Evolutionary conservation across 2,888 invertebrate species (phyloP).

Genomic region (Spisula subtruncata): DNA sequence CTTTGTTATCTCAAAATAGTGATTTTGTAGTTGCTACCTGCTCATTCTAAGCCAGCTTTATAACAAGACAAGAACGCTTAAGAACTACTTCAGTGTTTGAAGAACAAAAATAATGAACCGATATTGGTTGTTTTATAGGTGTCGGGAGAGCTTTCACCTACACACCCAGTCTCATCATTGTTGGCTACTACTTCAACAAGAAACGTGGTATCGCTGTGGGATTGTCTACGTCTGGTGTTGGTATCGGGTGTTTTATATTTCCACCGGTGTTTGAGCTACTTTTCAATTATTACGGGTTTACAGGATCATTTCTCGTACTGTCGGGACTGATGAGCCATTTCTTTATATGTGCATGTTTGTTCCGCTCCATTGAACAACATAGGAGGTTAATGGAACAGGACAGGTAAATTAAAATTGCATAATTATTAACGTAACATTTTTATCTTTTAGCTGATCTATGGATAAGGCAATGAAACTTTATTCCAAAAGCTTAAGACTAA

Average conservation of each 20-base stretch:
- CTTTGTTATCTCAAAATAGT: no score
- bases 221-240: constrained; percentile 80
- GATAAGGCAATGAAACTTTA: no score
- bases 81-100: no score
- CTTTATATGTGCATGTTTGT: constrained; percentile 75
- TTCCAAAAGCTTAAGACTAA: no score
- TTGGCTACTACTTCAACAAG: constrained; percentile 82
- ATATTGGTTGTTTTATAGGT: constrained; percentile 63
- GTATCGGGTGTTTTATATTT: constrained; percentile 78
- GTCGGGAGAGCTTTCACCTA: constrained; percentile 79
- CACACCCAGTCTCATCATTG: constrained; percentile 79
- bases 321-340: constrained; percentile 74
- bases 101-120: no score
- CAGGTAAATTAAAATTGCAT: constrained; percentile 43
- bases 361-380: constrained; percentile 73
- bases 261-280: constrained; percentile 76
- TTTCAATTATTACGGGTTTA: constrained; percentile 75
- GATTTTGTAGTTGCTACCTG: no score
- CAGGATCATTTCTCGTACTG: constrained; percentile 78
- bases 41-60: no score
- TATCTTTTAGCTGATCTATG: no score
- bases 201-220: constrained; percentile 78
- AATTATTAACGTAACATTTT: no score
- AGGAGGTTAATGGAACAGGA: constrained; percentile 49
- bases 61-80: no score